phyloP scores from a whole-genome alignment of 2,797 vertebrate genomes.

The Notoglanidium macrostoma region DNA sequence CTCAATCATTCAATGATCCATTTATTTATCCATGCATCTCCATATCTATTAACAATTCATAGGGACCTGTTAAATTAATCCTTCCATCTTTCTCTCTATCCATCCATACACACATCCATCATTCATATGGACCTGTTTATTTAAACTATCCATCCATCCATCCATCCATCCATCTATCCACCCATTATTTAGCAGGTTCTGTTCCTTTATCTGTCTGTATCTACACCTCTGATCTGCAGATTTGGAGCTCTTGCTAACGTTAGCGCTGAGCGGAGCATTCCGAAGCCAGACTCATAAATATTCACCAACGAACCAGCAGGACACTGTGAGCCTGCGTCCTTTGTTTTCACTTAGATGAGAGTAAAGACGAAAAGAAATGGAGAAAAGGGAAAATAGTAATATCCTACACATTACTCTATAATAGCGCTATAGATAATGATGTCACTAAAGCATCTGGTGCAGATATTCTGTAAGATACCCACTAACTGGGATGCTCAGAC shows the following conservation, averaged over 20 bases:
- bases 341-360: neutral
- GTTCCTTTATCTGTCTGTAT: slow-evolving; percentile 52
- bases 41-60: neutral
- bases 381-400: slow-evolving; percentile 31
- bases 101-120: neutral
- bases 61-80: neutral
- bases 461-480: neutral
- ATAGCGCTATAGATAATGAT: neutral
- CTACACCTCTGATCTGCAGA: slow-evolving; percentile 69
- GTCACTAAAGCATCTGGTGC: neutral
- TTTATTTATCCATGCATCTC: neutral
- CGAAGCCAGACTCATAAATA: slow-evolving; percentile 72
- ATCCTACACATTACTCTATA: neutral
- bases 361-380: slow-evolving; percentile 54
- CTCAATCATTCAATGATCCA: neutral
- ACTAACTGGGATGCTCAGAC: neutral
- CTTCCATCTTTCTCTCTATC: neutral
- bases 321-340: slow-evolving; percentile 68
- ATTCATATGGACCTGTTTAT: neutral
- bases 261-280: slow-evolving; percentile 76
- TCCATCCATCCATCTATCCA: neutral
- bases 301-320: slow-evolving; percentile 75
- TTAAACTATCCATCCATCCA: neutral
- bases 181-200: neutral
- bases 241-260: slow-evolving; percentile 74